phyloP scores from a whole-genome alignment of 2,113 vertebrate genomes.

The Brachionichthys hirsutus region DNA sequence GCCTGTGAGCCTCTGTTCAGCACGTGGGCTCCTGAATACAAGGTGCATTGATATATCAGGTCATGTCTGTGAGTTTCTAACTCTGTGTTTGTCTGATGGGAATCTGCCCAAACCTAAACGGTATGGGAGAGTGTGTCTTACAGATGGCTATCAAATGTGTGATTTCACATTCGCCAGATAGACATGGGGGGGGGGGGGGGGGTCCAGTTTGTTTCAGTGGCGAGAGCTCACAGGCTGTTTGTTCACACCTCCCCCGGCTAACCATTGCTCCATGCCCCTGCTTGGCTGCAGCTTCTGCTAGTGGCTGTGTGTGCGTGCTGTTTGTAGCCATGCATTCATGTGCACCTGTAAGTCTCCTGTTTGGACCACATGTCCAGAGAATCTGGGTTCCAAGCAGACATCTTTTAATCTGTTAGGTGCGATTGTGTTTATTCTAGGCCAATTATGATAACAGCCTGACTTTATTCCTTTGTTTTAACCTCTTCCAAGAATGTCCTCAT shows the following conservation, averaged over 20 bases:
- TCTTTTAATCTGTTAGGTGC: background rate
- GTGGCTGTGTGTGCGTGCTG: background rate
- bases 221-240: slow-evolving; percentile 14
- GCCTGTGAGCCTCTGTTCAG: background rate
- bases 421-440: no score
- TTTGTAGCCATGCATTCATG: background rate
- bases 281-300: background rate
- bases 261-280: background rate
- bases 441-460: no score
- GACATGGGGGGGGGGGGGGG: background rate
- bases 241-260: no score
- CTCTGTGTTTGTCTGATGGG: background rate
- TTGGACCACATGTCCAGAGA: slow-evolving; percentile 23
- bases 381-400: background rate
- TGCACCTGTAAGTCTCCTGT: slow-evolving; percentile 4
- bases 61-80: background rate
- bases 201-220: background rate
- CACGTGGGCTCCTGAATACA: background rate
- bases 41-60: slow-evolving; percentile 1
- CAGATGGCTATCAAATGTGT: slow-evolving; percentile 37
- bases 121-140: slow-evolving; percentile 26
- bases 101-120: slow-evolving; percentile 14
- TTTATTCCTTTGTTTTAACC: no score
- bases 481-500: no score
- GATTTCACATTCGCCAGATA: slow-evolving; percentile 3